These are phyloP conservation scores for Heliconius congener DNA, from an alignment of 1,140 invertebrate species.

Conservation along the genomic window DNA sequence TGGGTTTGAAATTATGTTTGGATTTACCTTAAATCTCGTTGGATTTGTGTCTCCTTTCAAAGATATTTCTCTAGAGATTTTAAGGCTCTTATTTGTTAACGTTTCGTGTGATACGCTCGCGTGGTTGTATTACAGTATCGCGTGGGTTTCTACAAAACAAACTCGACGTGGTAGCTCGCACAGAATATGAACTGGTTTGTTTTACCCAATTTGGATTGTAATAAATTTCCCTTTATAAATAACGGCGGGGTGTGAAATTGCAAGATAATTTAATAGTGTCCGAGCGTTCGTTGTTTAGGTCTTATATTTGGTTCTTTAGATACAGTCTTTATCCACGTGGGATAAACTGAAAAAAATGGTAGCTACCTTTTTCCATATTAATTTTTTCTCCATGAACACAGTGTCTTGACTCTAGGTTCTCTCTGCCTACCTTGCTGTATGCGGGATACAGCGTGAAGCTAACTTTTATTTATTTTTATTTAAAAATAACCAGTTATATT, in stretches of 20 bases:
- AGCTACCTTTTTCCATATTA: too few species aligned
- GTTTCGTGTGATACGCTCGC: constrained; percentile 24
- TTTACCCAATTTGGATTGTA: constrained; percentile 38
- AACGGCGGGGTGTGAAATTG: constrained; percentile 20
- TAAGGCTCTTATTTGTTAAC: constrained; percentile 29
- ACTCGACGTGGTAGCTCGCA: constrained; percentile 1
- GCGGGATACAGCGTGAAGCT: background rate
- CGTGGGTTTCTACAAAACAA: constrained; percentile 22
- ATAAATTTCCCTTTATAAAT: constrained; percentile 36
- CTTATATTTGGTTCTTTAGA: background rate
- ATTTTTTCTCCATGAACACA: too few species aligned
- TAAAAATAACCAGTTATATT: background rate
- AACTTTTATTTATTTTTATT: too few species aligned
- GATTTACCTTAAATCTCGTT: constrained; percentile 15
- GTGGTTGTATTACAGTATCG: constrained; percentile 25
- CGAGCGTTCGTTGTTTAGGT: background rate
- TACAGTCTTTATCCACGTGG: background rate
- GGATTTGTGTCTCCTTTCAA: constrained; percentile 28
- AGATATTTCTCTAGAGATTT: constrained; percentile 28
- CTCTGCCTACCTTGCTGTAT: too few species aligned
- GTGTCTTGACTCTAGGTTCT: too few species aligned
- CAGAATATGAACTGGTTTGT: constrained; percentile 36
- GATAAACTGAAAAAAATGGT: background rate
- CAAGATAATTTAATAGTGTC: constrained; percentile 9
- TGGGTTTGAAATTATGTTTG: constrained; percentile 28